These are phyloP conservation scores for Catocala nupta DNA, from an alignment of 2,888 invertebrate genomes.

Conservation along the genomic window DNA sequence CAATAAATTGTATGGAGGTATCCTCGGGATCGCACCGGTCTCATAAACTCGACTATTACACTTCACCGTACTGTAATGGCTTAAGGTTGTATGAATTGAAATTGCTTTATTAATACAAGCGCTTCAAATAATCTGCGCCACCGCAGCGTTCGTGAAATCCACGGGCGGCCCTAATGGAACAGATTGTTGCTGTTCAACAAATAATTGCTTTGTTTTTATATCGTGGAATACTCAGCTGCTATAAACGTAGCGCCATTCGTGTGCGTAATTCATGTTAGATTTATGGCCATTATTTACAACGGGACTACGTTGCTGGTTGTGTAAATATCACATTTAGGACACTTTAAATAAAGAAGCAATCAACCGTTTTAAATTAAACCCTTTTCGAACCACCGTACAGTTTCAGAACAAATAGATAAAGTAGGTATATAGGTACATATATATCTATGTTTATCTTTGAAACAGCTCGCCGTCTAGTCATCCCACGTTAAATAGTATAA, in stretches of 20 bases:
- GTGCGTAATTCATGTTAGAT: not conserved
- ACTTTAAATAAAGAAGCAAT: not conserved
- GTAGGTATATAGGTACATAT: no score
- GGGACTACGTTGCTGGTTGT: no score
- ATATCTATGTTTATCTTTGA: no score
- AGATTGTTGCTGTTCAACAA: slow-evolving; percentile 31
- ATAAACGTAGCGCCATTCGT: slow-evolving; percentile 7
- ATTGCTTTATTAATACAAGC: slow-evolving; percentile 62
- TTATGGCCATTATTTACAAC: not conserved
- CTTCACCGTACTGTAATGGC: slow-evolving; percentile 57
- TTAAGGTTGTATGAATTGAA: slow-evolving; percentile 63
- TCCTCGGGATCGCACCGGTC: slow-evolving; percentile 37
- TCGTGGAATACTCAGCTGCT: not conserved
- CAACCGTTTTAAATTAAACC: no score
- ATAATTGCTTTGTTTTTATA: slow-evolving; percentile 23
- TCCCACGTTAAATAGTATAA: no score
- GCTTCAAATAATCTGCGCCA: slow-evolving; percentile 50
- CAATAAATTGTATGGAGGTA: slow-evolving; percentile 58
- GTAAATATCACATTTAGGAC: not conserved
- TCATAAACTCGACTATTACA: slow-evolving; percentile 56
- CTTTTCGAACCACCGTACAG: no score
- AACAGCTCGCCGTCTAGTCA: no score
- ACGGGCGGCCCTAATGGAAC: slow-evolving; percentile 31
- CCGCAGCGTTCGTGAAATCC: slow-evolving; percentile 38
- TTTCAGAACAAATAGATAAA: no score